Evolutionary conservation across 2,113 vertebrate genomes (phyloP), one percentile per base, ranked within the genome.

Genomic region (Vidua chalybeata): DNA sequence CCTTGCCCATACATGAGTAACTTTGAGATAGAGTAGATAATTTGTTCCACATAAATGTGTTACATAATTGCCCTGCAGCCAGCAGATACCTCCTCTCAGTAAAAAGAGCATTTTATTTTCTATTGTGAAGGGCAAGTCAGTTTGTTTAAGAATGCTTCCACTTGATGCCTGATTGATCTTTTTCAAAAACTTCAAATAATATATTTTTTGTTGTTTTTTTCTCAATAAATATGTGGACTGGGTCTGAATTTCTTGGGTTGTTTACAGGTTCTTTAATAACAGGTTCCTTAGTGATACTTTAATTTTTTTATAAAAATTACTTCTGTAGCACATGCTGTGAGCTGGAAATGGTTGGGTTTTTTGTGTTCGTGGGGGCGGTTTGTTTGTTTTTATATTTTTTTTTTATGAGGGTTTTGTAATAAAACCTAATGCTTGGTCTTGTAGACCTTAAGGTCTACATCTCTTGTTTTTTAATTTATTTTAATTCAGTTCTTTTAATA

Each of bases 401-500:
- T 49, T 51, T 48, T 41, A 45, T 16, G 26, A 61, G 46, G 5
- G 6, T 71, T 95, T 62, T 79, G 13, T 69, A 31, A 54, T 66
- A 46, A 41, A 76, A 51, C 9, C 20, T 84, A 49, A 15, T 43
- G 15, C 15, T 91, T 31, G 19, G 27, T 71, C 18, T 76, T 68
- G 4, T 62, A 76, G 51, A 58, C 30, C 3, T 55, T 61, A 61
- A 35, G 26, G 33, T 72, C 28, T 90, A 41, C 10, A 4, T 18
- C 8, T 67, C 5, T 49, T 58, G 8, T 59, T 82, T 76, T 83
- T 83, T 2, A 37, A 33, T 77, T 76, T 48, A 6, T 78, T 58
- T 85, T 83, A 79, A 87, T 87, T 83, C 5, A 35, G 75, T 23
- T 71, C 12, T 85, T 77, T 95, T 97, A 95, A 75, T 93, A 55